Conservation (phyloP, 2,888 invertebrate genomes). For the Lasioglossum malachurum region DNA sequence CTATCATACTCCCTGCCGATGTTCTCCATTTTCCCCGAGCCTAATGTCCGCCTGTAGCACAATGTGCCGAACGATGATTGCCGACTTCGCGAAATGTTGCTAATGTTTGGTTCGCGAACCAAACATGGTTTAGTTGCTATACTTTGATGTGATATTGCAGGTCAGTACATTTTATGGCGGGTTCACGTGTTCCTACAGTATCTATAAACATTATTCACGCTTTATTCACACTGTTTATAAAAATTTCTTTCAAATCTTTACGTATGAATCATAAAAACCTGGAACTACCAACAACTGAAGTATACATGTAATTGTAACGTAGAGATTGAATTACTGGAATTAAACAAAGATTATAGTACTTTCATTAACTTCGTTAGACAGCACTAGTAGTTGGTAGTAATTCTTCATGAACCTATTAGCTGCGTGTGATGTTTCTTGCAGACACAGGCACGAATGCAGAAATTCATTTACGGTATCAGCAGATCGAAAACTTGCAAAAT, state of each 20-base stretch:
- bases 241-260: not conserved
- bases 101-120: too few species aligned
- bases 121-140: not conserved
- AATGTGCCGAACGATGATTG: conserved; percentile 10
- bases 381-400: not conserved
- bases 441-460: not conserved
- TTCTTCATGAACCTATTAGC: not conserved
- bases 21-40: conserved; percentile 11
- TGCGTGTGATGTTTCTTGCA: not conserved
- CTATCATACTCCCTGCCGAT: not conserved
- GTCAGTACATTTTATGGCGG: not conserved
- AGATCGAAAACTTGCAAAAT: not conserved
- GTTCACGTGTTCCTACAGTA: not conserved
- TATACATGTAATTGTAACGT: too few species aligned
- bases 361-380: not conserved
- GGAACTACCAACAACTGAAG: too few species aligned
- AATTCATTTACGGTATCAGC: not conserved
- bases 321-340: too few species aligned
- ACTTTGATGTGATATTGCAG: not conserved
- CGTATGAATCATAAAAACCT: too few species aligned
- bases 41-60: conserved; percentile 19
- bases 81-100: not conserved
- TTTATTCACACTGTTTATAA: not conserved
- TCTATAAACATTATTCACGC: not conserved
- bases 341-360: too few species aligned